These are phyloP conservation scores for Neuroscelio doddi DNA, from an alignment of 2,888 invertebrate genomes.

Conservation along the genomic window DNA sequence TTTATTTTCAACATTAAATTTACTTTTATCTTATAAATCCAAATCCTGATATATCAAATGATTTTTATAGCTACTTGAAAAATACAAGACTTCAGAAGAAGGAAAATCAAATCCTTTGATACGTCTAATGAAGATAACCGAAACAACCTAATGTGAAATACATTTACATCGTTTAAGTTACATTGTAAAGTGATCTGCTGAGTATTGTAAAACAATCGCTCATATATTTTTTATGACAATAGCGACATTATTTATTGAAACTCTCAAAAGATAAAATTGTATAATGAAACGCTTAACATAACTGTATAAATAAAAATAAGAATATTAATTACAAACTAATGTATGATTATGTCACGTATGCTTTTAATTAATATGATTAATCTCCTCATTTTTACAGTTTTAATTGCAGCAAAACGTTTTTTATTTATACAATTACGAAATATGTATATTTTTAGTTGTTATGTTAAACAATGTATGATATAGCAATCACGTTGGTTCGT, in stretches of 20 bases:
- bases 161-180: not conserved
- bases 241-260: not conserved
- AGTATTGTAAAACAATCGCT: not conserved
- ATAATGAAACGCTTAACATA: slow-evolving; percentile 3
- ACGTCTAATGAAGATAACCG: slow-evolving; percentile 67
- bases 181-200: too few relatives aligned
- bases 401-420: slow-evolving; percentile 7
- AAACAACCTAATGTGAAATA: slow-evolving; percentile 4
- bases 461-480: not conserved
- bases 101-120: slow-evolving; percentile 74
- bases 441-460: slow-evolving; percentile 7
- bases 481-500: too few relatives aligned
- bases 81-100: slow-evolving; percentile 74
- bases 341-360: not conserved
- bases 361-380: not conserved
- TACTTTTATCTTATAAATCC: too few relatives aligned
- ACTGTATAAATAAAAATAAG: slow-evolving; percentile 14
- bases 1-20: too few relatives aligned
- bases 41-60: not conserved
- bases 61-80: slow-evolving; percentile 75
- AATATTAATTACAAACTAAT: not conserved
- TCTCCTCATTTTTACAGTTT: not conserved
- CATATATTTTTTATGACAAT: slow-evolving; percentile 18
- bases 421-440: slow-evolving; percentile 21
- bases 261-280: slow-evolving; percentile 1